phyloP scores from a whole-genome alignment of 2,888 invertebrate species.

The Ptilodon capucinus region DNA sequence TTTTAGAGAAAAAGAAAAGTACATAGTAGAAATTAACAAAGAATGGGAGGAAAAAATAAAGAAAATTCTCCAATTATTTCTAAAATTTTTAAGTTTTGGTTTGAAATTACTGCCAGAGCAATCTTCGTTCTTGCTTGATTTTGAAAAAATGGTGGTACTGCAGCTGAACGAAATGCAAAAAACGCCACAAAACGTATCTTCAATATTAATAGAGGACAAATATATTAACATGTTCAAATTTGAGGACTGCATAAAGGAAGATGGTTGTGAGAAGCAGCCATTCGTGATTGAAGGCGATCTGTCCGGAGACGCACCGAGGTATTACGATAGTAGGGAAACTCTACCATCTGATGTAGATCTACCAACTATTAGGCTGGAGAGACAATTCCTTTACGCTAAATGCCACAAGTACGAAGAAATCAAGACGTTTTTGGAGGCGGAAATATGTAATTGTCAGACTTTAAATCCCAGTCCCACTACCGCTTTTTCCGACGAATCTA shows the following conservation, averaged over 20 bases:
- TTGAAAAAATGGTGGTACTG: constrained; percentile 69
- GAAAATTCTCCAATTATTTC: constrained; percentile 65
- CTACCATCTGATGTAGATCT: constrained; percentile 60
- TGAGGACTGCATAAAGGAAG: constrained; percentile 27
- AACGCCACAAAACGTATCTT: constrained; percentile 36
- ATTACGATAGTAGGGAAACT: constrained; percentile 65
- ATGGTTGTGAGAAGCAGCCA: constrained; percentile 53
- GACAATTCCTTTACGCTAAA: constrained; percentile 67
- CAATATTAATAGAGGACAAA: constrained; percentile 52
- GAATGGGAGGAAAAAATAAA: constrained; percentile 67
- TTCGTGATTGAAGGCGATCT: constrained; percentile 61
- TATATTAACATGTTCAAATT: constrained; percentile 52
- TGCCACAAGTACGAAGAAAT: constrained; percentile 66
- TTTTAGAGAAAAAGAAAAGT: constrained; percentile 45
- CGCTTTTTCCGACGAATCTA: constrained; percentile 8
- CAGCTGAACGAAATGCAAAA: constrained; percentile 71
- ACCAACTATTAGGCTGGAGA: constrained; percentile 54
- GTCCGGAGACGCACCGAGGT: constrained; percentile 44
- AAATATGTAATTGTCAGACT: constrained; percentile 56
- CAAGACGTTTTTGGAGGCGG: constrained; percentile 54
- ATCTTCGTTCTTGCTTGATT: constrained; percentile 64
- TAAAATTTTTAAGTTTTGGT: constrained; percentile 70
- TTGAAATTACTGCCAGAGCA: constrained; percentile 72
- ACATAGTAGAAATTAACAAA: constrained; percentile 54
- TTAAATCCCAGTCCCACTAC: constrained; percentile 2